Evolutionary conservation across 2,888 invertebrate species (phyloP).

Genomic region (Eristalis tenax): DNA sequence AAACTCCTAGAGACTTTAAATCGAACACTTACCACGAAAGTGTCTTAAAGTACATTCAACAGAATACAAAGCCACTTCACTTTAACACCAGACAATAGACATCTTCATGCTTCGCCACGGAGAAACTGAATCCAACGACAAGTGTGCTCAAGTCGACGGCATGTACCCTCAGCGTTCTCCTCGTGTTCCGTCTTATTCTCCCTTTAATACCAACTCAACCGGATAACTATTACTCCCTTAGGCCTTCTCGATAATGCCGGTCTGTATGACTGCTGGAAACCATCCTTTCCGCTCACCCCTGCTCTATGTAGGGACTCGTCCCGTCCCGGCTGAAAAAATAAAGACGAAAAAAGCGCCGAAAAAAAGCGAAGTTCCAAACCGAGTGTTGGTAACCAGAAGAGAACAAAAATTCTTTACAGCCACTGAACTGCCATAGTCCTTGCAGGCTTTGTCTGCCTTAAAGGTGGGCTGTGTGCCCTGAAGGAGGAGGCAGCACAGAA

Average conservation of each 20-base stretch:
- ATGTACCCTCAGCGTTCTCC: background rate
- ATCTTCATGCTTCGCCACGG: conserved; percentile 15
- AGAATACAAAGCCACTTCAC: background rate
- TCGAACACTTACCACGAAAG: background rate
- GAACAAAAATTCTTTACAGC: conserved; percentile 44
- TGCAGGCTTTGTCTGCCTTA: conserved; percentile 22
- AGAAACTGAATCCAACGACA: conserved; percentile 24
- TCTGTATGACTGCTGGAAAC: conserved; percentile 44
- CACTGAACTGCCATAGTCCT: conserved; percentile 22
- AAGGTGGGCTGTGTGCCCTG: background rate
- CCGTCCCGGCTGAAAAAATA: conserved; percentile 48
- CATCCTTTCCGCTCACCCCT: conserved; percentile 35
- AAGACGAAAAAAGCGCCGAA: conserved; percentile 11
- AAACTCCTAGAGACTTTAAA: background rate
- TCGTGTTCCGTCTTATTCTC: background rate
- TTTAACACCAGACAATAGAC: background rate
- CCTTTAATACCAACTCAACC: conserved; percentile 63
- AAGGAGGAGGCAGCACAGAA: background rate
- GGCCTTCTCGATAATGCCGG: conserved; percentile 62
- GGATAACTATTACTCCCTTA: conserved; percentile 68
- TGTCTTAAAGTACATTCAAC: background rate
- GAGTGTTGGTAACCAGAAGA: conserved; percentile 1
- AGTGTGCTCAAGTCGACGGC: conserved; percentile 29
- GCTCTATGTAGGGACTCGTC: conserved; percentile 32
- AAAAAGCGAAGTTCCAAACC: conserved; percentile 1